Evolutionary conservation across 2,888 invertebrate genomes (phyloP).

Genomic region (Idaea dimidiata): DNA sequence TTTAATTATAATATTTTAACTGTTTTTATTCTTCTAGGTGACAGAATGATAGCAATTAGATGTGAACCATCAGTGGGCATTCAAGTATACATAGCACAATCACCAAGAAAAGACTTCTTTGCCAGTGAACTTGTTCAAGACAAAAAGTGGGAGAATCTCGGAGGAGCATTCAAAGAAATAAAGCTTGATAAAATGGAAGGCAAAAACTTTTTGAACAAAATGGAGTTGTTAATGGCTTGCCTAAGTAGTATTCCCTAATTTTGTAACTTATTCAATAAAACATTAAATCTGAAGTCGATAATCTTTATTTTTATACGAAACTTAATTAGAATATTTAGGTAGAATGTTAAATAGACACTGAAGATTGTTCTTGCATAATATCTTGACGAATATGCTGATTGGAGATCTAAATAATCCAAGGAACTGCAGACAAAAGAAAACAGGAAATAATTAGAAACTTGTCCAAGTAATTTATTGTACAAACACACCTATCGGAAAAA

Average conservation of each 20-base stretch:
- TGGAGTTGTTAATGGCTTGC: slow-evolving; percentile 97
- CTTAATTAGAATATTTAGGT: slow-evolving; percentile 75
- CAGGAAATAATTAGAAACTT: neutral
- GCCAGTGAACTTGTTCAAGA: slow-evolving; percentile 93
- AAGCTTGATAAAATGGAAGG: slow-evolving; percentile 97
- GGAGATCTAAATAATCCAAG: slow-evolving; percentile 58
- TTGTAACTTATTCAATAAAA: slow-evolving; percentile 26
- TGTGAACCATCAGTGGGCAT: slow-evolving; percentile 95
- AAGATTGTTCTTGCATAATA: slow-evolving; percentile 73
- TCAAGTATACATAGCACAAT: slow-evolving; percentile 94
- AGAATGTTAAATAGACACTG: slow-evolving; percentile 78
- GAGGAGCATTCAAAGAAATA: slow-evolving; percentile 94
- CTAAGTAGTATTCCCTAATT: slow-evolving; percentile 86
- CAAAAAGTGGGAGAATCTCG: slow-evolving; percentile 95
- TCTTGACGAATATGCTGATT: slow-evolving; percentile 57
- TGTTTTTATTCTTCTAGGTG: slow-evolving; percentile 61
- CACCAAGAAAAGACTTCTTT: slow-evolving; percentile 93
- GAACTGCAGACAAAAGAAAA: slow-evolving; percentile 58
- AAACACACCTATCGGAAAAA: too few relatives aligned
- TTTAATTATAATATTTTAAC: too few relatives aligned
- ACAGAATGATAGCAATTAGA: slow-evolving; percentile 92
- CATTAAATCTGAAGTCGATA: slow-evolving; percentile 24
- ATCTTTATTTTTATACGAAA: slow-evolving; percentile 59
- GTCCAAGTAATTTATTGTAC: neutral
- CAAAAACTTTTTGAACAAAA: slow-evolving; percentile 96